These are phyloP conservation scores for Didymodactylos carnosus DNA, from an alignment of 2,888 invertebrate species.

Conservation along the genomic window DNA sequence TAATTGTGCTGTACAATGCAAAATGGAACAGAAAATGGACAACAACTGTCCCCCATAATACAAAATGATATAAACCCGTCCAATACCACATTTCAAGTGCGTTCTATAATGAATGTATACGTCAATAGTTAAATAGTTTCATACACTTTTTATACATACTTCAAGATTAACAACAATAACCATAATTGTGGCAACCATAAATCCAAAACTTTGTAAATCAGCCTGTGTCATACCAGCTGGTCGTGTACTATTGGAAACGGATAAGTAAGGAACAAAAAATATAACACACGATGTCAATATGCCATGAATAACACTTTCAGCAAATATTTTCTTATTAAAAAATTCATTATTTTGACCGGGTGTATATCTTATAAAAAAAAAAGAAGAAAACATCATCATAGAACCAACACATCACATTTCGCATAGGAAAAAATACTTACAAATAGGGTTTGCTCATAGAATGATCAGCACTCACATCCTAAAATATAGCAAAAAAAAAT, in stretches of 20 bases:
- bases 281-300: conserved; percentile 82
- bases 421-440: conserved; percentile 37
- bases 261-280: conserved; percentile 82
- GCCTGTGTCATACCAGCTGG: conserved; percentile 68
- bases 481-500: neutral
- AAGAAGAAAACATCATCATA: neutral
- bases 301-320: conserved; percentile 83
- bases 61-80: conserved; percentile 88
- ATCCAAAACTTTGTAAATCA: conserved; percentile 82
- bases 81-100: conserved; percentile 92
- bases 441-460: conserved; percentile 29
- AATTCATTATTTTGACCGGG: conserved; percentile 80
- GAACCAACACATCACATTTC: too few relatives aligned
- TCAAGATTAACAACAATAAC: conserved; percentile 89
- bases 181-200: conserved; percentile 79
- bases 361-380: conserved; percentile 32
- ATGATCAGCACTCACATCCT: neutral
- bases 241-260: conserved; percentile 69
- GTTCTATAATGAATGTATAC: too few relatives aligned
- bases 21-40: conserved; percentile 84
- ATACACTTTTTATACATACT: too few relatives aligned
- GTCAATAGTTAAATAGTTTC: too few relatives aligned
- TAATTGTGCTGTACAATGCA: conserved; percentile 66
- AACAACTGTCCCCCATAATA: conserved; percentile 85
- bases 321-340: conserved; percentile 69